A percentile compares a stretch with the other conserved stretches of the same genome.
Conservation (phyloP, 2,797 vertebrate genomes). For the Rhynchotus rufescens region DNA sequence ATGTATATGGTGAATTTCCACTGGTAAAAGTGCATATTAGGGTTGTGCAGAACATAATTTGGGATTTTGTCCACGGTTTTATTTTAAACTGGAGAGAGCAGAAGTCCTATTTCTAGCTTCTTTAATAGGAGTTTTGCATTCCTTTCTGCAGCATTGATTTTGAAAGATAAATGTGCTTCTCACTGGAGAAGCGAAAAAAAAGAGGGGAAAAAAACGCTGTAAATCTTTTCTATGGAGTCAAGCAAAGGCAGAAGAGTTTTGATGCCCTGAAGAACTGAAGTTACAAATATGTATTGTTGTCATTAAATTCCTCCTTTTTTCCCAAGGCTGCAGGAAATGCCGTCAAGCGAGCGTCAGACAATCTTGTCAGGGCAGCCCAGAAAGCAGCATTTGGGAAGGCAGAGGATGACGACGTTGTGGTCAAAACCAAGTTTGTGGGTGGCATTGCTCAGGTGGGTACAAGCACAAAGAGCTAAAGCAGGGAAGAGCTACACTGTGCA, state of each 20-base stretch:
- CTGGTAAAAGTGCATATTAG: background rate
- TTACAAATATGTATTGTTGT: background rate
- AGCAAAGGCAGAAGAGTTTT: background rate
- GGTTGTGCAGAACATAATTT: background rate
- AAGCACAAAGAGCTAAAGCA: background rate
- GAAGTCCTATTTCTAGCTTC: background rate
- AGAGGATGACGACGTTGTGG: slow-evolving; percentile 93
- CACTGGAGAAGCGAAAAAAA: background rate
- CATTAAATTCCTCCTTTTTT: background rate
- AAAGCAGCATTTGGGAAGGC: slow-evolving; percentile 96
- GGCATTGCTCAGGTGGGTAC: slow-evolving; percentile 96
- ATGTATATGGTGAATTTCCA: background rate
- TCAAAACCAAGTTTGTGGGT: slow-evolving; percentile 98
- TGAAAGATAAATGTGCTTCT: background rate
- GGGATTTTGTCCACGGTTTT: background rate
- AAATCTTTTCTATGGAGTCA: background rate
- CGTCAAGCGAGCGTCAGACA: slow-evolving; percentile 98
- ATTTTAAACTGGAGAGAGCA: background rate
- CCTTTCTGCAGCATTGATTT: background rate
- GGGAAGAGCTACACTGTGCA: background rate
- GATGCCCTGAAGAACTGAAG: background rate
- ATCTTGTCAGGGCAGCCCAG: slow-evolving; percentile 94
- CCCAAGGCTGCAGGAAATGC: slow-evolving; percentile 94
- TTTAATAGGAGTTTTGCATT: background rate
- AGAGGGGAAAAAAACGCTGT: background rate